Percentiles rank a stretch among this genome's conserved stretches.
Evolutionary conservation across 2,888 invertebrate species (phyloP).

Genomic region (Shargacucullia verbasci): DNA sequence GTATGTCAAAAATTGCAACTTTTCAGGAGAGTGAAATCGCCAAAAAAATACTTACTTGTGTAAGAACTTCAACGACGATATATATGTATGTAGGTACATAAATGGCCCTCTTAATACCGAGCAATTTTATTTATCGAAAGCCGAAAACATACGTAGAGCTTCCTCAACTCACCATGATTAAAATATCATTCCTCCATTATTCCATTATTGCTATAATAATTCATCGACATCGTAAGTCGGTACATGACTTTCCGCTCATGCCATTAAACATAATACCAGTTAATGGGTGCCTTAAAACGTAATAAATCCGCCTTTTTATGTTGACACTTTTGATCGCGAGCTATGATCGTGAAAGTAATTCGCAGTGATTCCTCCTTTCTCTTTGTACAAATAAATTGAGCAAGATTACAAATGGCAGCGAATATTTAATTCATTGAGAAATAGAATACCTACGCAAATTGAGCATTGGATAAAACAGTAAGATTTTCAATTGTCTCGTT

Average conservation of each 20-base stretch:
- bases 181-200: background rate
- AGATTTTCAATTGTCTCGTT: slow-evolving; percentile 30
- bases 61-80: too few relatives aligned
- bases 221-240: too few relatives aligned
- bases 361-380: slow-evolving; percentile 32
- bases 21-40: too few relatives aligned
- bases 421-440: slow-evolving; percentile 35
- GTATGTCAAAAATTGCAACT: too few relatives aligned
- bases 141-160: background rate
- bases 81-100: too few relatives aligned
- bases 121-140: background rate
- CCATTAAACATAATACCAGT: slow-evolving; percentile 8
- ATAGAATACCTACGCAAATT: slow-evolving; percentile 38
- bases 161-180: background rate
- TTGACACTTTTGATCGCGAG: slow-evolving; percentile 25
- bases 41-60: too few relatives aligned
- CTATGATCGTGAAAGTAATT: slow-evolving; percentile 32
- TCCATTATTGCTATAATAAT: background rate
- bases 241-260: slow-evolving; percentile 8
- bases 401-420: slow-evolving; percentile 29
- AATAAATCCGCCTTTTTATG: slow-evolving; percentile 21
- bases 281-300: slow-evolving; percentile 16
- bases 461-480: slow-evolving; percentile 35
- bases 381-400: slow-evolving; percentile 32
- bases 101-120: too few relatives aligned